These are phyloP conservation scores for Pseudorectes ferrugineus DNA, from an alignment of 2,113 vertebrate species.

Conservation along the genomic window DNA sequence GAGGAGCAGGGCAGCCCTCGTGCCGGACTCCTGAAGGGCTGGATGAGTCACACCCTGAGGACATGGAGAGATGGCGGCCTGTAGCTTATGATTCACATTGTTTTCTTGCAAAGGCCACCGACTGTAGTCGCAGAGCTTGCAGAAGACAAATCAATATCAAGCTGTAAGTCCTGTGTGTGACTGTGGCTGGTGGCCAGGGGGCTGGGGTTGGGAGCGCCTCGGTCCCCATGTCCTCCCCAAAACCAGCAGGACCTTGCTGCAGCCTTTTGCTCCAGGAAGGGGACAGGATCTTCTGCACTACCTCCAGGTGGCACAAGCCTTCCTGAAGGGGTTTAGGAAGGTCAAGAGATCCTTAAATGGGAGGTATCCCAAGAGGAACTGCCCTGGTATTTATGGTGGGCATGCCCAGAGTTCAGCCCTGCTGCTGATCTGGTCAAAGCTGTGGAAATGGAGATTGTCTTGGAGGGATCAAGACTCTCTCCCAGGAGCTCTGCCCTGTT, in stretches of 20 bases:
- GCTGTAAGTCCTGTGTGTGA: not conserved
- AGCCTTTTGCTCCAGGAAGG: not conserved
- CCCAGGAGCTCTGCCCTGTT: not conserved
- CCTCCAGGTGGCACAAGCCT: not conserved
- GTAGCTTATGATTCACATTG: conserved; percentile 58
- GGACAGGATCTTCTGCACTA: not conserved
- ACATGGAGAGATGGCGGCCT: not conserved
- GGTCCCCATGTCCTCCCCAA: fast-evolving
- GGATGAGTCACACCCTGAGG: conserved; percentile 1
- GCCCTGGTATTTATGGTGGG: not conserved
- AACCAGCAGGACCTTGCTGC: not conserved
- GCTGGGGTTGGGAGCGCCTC: not conserved
- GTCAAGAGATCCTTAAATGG: not conserved
- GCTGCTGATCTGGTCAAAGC: not conserved
- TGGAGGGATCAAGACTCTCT: not conserved
- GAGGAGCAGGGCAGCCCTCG: not conserved
- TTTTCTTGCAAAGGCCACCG: conserved; percentile 34
- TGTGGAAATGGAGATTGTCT: not conserved
- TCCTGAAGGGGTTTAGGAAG: not conserved
- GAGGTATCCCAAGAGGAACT: not conserved
- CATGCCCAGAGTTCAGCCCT: not conserved
- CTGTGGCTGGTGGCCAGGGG: fast-evolving
- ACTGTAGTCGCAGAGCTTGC: conserved; percentile 29
- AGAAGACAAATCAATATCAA: not conserved
- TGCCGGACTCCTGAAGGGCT: not conserved